Conservation (phyloP, 2,888 invertebrate species). For the Eristalis pertinax region DNA sequence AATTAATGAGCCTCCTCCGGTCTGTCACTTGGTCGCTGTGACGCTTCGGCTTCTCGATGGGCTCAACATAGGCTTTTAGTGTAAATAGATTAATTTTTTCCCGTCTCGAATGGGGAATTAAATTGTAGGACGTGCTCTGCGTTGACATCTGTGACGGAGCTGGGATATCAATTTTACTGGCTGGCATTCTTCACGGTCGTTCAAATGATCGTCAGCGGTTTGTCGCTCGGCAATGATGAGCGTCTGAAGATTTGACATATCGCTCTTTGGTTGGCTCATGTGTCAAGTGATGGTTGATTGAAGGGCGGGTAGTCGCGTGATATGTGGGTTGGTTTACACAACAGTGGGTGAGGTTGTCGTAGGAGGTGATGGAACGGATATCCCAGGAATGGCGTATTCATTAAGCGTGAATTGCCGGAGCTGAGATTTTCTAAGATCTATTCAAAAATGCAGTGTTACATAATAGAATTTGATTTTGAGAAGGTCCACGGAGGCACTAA, state of each 20-base stretch:
- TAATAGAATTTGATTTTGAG: no score
- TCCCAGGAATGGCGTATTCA: background rate
- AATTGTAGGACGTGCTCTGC: slow-evolving; percentile 68
- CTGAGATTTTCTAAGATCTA: background rate
- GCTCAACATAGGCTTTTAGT: slow-evolving; percentile 70
- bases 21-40: slow-evolving; percentile 45
- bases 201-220: slow-evolving; percentile 51
- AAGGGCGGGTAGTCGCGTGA: background rate
- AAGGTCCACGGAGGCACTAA: no score
- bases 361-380: background rate
- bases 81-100: slow-evolving; percentile 67
- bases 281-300: slow-evolving; percentile 19
- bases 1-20: slow-evolving; percentile 59
- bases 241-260: slow-evolving; percentile 3
- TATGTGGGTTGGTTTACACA: background rate
- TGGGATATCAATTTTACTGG: slow-evolving; percentile 52
- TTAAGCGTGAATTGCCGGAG: background rate
- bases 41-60: slow-evolving; percentile 44
- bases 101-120: slow-evolving; percentile 63
- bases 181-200: slow-evolving; percentile 59
- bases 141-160: slow-evolving; percentile 63
- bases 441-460: no score
- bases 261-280: slow-evolving; percentile 20
- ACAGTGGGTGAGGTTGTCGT: background rate
- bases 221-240: slow-evolving; percentile 12